Evolutionary conservation across 2,113 vertebrate species (phyloP), one percentile per base, ranked within the genome.

Genomic region (Cyprinodon tularosa): DNA sequence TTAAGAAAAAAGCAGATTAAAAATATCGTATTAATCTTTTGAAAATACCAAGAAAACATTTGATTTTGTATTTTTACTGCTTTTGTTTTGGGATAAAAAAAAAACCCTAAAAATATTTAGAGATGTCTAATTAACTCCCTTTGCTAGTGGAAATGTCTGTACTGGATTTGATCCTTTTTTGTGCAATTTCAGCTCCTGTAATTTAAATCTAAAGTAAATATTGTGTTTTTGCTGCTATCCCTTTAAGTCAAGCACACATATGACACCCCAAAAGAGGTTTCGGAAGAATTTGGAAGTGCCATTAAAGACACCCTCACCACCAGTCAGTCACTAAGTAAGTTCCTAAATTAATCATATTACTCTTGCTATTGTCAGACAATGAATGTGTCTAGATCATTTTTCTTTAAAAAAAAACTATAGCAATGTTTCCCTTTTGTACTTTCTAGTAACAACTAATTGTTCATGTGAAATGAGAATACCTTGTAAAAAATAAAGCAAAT

Each of bases 201-300:
- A 50, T 20, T 17, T 17, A 5, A 13, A 50, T 50, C 6, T 57
- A 14, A 57, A 57, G 38, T 14, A 38, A 66, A 47, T 59, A 29
- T 3, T 22, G 0, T 44, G 2, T 40, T 70, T 7, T 82, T 37
- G 3, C 6, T 62, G 76, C 77, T 84, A 3, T 0, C 48, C 12
- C 22, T 67, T 84, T 40, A 85, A 95, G 94, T 86, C 72, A 84
- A 64, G 80, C 78, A 92, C 77, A 94, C 93, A 0, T 94, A 89
- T 22, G 94, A 95, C 81, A 93, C 90, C 36, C 67, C 91, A 4
- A 15, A 63, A 62, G 94, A 95, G 77, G 86, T 94, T 68, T 78
- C 92, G 37, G n/a, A 88, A n/a, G 83, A 68, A 3, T 95, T 95
- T 72, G 81, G 90, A 45, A 61, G 74, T 3, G 62, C 90, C 7